Base-by-base conservation (phyloP, 2,888 invertebrate genomes). In the Hecatera dysodea region DNA sequence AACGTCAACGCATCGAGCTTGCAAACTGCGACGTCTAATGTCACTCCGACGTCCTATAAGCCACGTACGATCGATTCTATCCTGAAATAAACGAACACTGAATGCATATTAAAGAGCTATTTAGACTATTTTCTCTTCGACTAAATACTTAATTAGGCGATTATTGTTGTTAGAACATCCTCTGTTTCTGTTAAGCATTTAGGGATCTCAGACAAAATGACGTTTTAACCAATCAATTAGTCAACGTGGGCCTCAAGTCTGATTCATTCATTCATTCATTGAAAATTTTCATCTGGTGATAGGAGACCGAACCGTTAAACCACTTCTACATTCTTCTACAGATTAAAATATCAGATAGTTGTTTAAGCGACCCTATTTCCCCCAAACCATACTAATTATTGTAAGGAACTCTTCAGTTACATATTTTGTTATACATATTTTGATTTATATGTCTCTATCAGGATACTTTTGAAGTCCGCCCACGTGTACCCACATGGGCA, bases 1-100 rank as follows among this genome's bases (percentile, higher is more conserved):
- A 68, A 80, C 57, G 29, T 69, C 69, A 48, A 65, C 42, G 46
- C 53, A 50, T 50, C 11, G 48, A 42, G 57, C 46, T 36, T 64
- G 36, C 56, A 68, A 75, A 57, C 29, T 22, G 36, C 42, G 3
- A 33, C 11, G 8, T n/a, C n/a, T n/a, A 42, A 15, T 15, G 15
- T 15, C 15, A 1, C 0, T 11, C 15, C 42, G 15, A 42, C 12
- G 39, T 39, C 12, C 39, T 39, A 11, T 39, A 11, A 33, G 15
- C 39, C 11, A 39, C 27, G 19, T 22, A n/a, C 22, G 24, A 46
- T 36, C 48, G 53, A 46, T 63, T 46, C 22, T 44, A 22, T 15
- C 29, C 22, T 17, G 24, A 62, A 72, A 79, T 53, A 22, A 72
- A 27, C 33, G 24, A 57, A 50, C 42, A n/a, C 19, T 39, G 22